These are phyloP conservation scores for Neosilurus mollespiculum DNA, from an alignment of 2,797 vertebrate species.

Conservation along the genomic window DNA sequence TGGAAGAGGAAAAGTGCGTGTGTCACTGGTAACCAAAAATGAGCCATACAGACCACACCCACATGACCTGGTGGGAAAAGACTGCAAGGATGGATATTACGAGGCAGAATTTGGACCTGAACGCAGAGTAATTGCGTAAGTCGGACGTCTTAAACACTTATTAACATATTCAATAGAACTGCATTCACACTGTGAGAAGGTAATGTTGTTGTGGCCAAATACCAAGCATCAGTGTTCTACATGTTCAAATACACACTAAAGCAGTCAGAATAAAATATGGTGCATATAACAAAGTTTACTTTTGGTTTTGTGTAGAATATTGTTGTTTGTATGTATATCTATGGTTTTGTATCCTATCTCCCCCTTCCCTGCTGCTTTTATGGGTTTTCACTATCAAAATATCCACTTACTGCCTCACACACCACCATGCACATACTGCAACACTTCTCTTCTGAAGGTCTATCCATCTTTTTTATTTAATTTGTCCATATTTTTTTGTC, in stretches of 20 bases:
- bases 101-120: conserved; percentile 95
- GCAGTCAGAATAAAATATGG: not conserved
- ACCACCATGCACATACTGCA: conserved; percentile 46
- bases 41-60: conserved; percentile 95
- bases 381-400: conserved; percentile 5
- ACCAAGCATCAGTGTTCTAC: not conserved
- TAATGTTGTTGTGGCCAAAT: conserved; percentile 8
- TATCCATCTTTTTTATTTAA: conserved; percentile 39
- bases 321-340: no score
- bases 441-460: conserved; percentile 49
- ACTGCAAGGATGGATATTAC: conserved; percentile 95
- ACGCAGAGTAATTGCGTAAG: conserved; percentile 91
- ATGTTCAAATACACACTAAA: not conserved
- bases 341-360: not conserved
- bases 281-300: not conserved
- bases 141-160: conserved; percentile 71
- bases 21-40: conserved; percentile 92
- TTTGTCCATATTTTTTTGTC: no score
- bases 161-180: not conserved
- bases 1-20: conserved; percentile 89
- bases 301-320: conserved; percentile 11
- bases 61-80: conserved; percentile 95
- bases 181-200: not conserved
- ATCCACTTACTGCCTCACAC: conserved; percentile 35
- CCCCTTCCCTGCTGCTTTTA: conserved; percentile 10